Evolutionary conservation across 2,888 invertebrate genomes (phyloP), one percentile per base, ranked within the genome.

Genomic region (Halictus quadricinctus): DNA sequence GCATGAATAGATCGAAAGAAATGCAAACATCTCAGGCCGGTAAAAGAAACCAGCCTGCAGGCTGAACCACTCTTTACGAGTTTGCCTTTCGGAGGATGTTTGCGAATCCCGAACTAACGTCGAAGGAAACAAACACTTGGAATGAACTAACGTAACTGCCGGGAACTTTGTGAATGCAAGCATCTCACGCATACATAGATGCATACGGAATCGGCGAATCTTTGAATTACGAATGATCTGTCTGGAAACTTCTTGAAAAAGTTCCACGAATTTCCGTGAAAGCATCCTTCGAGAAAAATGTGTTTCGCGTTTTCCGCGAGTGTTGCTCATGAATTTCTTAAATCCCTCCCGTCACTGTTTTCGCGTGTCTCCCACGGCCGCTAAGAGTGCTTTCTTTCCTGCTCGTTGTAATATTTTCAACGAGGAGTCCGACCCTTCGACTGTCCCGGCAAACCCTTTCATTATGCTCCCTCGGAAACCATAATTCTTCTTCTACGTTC

Each of bases 111-210:
- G 85, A 88, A 76, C 83, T 79, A 76, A 80, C 87, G 83, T 83
- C 80, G 80, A 83, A 79, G 83, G 86, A 89, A 88, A 88, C 87
- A 88, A 89, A 90, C 85, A 89, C 84, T 86, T 80, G 81, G 86
- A 87, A 88, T 86, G 85, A 88, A 87, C 87, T 80, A 83, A 85
- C 83, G 84, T 69, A 77, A 83, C 80, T 77, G 73, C 73, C 15
- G 48, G 46, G 79, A 83, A 85, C 58, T 84, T 83, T 60, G 74
- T 50, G 25, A 85, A 83, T 73, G 83, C 76, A 73, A 70, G 69
- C 73, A 43, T 76, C 79, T 70, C 84, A 80, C 84, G 84, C 80
- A 54, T 74, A 74, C 80, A 72, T 80, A 70, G 66, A 66, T 76
- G 70, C 72, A 73, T 73, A 72, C n/a, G 72, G 72, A 76, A 83